phyloP scores from a whole-genome alignment of 1,140 invertebrate genomes.

The Bombus impatiens region DNA sequence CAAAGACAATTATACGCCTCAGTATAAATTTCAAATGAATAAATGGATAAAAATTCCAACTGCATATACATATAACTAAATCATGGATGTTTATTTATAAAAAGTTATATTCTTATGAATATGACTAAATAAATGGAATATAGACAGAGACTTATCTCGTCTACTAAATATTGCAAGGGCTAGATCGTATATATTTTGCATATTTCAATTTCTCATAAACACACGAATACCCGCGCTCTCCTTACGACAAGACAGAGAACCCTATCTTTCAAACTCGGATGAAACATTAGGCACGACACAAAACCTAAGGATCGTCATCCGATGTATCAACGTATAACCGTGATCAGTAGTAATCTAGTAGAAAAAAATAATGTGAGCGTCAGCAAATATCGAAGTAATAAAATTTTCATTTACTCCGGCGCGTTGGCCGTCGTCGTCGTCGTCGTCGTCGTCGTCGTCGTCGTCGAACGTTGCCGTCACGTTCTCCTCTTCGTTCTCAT shows the following conservation, averaged over 20 bases:
- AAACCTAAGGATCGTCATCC: no score
- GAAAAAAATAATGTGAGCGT: neutral
- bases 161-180: neutral
- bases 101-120: neutral
- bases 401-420: constrained; percentile 32
- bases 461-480: constrained; percentile 1
- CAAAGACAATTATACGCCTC: neutral
- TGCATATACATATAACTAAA: no score
- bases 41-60: neutral
- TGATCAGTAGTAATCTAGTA: neutral
- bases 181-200: neutral
- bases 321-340: no score
- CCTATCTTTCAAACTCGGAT: no score
- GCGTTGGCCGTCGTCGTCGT: neutral
- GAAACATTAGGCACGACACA: no score
- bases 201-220: neutral
- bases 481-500: constrained; percentile 31
- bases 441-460: neutral
- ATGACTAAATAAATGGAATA: neutral
- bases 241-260: no score
- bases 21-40: neutral
- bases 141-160: neutral
- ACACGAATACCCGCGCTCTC: no score
- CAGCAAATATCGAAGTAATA: constrained; percentile 12
- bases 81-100: neutral